Conservation (phyloP, 2,888 invertebrate genomes). For the Silvanus unidentatus region DNA sequence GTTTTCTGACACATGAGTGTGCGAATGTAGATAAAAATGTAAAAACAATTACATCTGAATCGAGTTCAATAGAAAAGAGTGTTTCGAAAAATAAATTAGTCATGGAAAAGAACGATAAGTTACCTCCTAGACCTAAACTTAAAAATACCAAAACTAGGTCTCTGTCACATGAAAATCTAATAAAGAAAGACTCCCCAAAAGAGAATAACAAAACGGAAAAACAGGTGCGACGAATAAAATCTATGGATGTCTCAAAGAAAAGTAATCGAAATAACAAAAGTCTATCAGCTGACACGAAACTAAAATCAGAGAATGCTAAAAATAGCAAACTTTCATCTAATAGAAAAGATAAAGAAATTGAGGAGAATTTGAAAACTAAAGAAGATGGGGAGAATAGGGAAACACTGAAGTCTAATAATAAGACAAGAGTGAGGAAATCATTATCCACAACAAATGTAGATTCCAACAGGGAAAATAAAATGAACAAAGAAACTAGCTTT, state of each 20-base stretch:
- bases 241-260: conserved; percentile 9
- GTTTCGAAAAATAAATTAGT: background rate
- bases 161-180: conserved; percentile 10
- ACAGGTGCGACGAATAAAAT: conserved; percentile 9
- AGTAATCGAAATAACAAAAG: background rate
- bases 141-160: conserved; percentile 9
- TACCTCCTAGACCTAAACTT: background rate
- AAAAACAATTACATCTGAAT: no score
- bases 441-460: no score
- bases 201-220: conserved; percentile 1
- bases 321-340: conserved; percentile 6
- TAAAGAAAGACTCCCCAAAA: conserved; percentile 2
- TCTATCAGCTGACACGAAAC: background rate
- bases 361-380: conserved; percentile 1
- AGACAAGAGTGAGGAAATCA: conserved; percentile 7
- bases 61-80: no score
- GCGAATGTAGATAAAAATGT: no score
- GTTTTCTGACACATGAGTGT: no score
- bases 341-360: conserved; percentile 3
- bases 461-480: conserved; percentile 6
- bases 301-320: conserved; percentile 1
- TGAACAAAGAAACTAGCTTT: conserved; percentile 13
- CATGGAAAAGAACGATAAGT: background rate
- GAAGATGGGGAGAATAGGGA: background rate
- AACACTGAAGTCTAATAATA: background rate